These are phyloP conservation scores for Melanostigma gelatinosum DNA, from an alignment of 2,113 vertebrate genomes.

Conservation along the genomic window DNA sequence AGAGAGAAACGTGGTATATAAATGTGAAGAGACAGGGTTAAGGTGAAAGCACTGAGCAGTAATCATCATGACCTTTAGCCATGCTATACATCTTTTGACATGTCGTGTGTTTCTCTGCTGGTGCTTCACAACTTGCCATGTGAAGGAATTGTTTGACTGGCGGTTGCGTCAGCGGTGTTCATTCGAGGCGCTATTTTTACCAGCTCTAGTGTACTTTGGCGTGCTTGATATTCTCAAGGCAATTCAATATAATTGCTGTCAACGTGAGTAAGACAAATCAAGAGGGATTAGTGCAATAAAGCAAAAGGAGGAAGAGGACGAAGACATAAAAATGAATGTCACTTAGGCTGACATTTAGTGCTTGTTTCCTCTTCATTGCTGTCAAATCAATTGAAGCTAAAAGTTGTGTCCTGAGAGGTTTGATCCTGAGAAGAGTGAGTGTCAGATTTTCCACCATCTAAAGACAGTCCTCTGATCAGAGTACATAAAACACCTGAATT, in stretches of 20 bases:
- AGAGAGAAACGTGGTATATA: neutral
- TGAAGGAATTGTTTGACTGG: neutral
- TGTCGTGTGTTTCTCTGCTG: slow-evolving; percentile 7
- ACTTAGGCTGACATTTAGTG: neutral
- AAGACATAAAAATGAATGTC: neutral
- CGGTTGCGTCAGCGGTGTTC: neutral
- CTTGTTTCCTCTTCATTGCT: neutral
- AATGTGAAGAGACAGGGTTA: too few relatives aligned
- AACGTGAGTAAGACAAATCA: neutral
- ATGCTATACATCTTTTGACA: neutral
- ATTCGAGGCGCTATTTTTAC: neutral
- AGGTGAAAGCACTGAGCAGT: neutral
- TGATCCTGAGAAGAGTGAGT: neutral
- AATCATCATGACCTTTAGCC: slow-evolving; percentile 24
- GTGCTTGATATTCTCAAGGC: slow-evolving; percentile 5
- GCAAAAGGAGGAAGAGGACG: slow-evolving; percentile 5
- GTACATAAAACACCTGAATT: neutral
- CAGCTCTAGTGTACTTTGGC: neutral
- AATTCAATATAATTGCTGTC: neutral
- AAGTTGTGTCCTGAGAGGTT: neutral
- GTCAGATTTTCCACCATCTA: neutral
- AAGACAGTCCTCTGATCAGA: neutral
- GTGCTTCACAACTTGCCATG: neutral
- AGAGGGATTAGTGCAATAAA: neutral
- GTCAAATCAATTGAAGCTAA: neutral